phyloP scores from a whole-genome alignment of 2,888 invertebrate species.

The Strigamia transsilvanica region DNA sequence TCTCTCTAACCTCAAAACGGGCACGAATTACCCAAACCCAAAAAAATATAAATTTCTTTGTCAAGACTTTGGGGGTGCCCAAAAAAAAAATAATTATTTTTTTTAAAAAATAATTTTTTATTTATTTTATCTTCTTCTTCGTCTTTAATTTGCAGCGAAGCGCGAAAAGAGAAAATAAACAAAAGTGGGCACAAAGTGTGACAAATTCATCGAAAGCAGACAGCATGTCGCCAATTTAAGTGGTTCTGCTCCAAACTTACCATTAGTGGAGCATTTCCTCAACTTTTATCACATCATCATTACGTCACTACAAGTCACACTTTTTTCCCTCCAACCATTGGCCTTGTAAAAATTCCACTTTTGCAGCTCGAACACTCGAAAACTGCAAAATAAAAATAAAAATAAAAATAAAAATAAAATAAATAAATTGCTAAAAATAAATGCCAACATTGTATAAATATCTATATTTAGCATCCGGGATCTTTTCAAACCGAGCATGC shows the following conservation, averaged over 20 bases:
- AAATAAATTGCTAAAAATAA: neutral
- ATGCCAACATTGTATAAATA: too few species aligned
- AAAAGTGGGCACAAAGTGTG: neutral
- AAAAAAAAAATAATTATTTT: too few species aligned
- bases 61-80: too few species aligned
- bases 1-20: conserved; percentile 7
- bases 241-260: conserved; percentile 18
- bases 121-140: too few species aligned
- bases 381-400: neutral
- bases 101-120: too few species aligned
- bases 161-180: neutral
- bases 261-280: conserved; percentile 40
- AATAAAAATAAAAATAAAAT: neutral
- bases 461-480: neutral
- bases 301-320: conserved; percentile 28
- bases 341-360: too few species aligned
- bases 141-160: neutral
- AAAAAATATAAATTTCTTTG: too few species aligned
- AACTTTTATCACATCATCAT: conserved; percentile 40
- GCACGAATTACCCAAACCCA: neutral
- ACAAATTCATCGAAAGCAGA: conserved; percentile 33
- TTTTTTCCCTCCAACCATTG: too few species aligned
- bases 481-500: conserved; percentile 26
- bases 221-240: conserved; percentile 42
- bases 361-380: too few species aligned